Base-by-base conservation (phyloP, 2,797 vertebrate genomes). In the Steatocranus sp. region DNA sequence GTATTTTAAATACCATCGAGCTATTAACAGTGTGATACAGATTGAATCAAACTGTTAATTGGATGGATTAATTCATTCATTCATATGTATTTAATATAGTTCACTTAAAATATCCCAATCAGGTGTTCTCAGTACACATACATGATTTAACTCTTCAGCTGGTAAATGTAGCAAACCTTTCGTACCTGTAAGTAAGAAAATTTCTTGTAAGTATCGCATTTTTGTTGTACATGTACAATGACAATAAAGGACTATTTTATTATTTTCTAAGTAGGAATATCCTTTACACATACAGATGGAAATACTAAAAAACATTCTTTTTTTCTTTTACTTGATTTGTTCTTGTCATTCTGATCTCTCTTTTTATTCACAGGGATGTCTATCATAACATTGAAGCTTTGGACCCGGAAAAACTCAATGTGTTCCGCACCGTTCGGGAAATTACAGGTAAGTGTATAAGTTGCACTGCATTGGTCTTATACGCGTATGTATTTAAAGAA, bases 321-420 rank as follows among this genome's bases (percentile, higher is more conserved):
- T 58, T 27, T 58, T 20, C 27, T 58, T 49, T 23, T 34, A 17
- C 17, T 74, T 61, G 18, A 53, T 81, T 30, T 80, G 23, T 46
- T 56, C 79, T 7, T 70, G 6, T 58, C 25, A 41, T 76, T 79
- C 36, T 82, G 50, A 75, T 77, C 18, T 49, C 20, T 15, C 17
- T 7, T 84, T 70, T 81, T 36, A 77, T 85, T 89, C 63, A 75
- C 91, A 99, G 98, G 79, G 98, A 99, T 74, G 97, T 97, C 0
- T 99, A 99, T 91, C 98, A 99, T 93, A 97, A 97, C 46, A 98
- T 99, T 1, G 97, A 97, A 73, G 97, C 98, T 7, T 92, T 99
- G 94, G 98, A 99, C 85, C 98, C 98, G 9, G 98, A 99, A 90
- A 99, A 99, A 89, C 96, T 99, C 75, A 98, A 96, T 30, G 96